Evolutionary conservation across 1,140 invertebrate species (phyloP), one percentile per base, ranked within the genome.

Genomic region (Wasmannia auropunctata): DNA sequence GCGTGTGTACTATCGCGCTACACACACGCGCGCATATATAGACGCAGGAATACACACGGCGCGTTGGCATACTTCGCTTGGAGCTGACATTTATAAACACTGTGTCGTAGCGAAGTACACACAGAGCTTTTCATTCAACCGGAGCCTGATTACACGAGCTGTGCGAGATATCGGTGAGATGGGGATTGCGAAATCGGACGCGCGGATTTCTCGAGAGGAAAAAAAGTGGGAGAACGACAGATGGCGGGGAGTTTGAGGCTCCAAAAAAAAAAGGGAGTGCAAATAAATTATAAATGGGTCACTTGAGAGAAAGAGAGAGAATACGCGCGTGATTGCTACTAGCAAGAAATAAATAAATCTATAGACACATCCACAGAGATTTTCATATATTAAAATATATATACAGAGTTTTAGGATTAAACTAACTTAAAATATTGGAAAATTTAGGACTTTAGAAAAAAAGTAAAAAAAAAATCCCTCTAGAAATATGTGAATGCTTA

Each of bases 1-100:
- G 49, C 81, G 70, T 58, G 25, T 54, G 49, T 56, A 54, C 51
- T 70, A 69, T 81, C 70, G 62, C 11, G 2, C 51, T 16, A 11
- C n/a, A 34, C 28, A 40, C 16, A 60, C 54, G 25, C 46, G n/a
- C 28, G 11, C 19, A 40, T 11, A 16, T 1, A n/a, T n/a, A 37
- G 43, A 51, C 16, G 34, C 60, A 34, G 16, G 25, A 51, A 77
- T 37, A 69, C 69, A 51, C 51, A 56, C 40, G 69, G 84, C 40
- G 56, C 88, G 85, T 86, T 86, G 87, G 86, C 89, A 88, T 60
- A 74, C 83, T 87, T 89, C 70, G 88, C 85, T 88, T 72, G 77
- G 65, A 74, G 51, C 89, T 88, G 89, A 90, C 86, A 83, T 90
- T 90, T 90, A 87, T 90, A 90, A 90, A 90, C 88, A 90, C 60